Conservation (phyloP, 1,140 invertebrate genomes). For the Eriocheir sinensis region DNA sequence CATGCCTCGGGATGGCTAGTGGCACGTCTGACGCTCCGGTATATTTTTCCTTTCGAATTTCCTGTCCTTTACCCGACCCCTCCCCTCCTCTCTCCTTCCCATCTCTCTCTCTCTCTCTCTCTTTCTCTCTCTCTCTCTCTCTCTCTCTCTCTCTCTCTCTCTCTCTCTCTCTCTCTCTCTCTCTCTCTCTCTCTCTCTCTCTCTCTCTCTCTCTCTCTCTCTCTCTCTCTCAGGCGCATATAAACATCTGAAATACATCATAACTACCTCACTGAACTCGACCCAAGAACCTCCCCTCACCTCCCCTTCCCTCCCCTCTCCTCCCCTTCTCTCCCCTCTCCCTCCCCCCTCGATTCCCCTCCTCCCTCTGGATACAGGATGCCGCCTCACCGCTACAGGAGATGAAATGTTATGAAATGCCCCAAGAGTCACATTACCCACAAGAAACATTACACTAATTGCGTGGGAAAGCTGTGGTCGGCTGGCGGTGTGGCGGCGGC, state of each 20-base stretch:
- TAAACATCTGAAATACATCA: too few species aligned
- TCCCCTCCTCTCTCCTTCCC: slow-evolving; percentile 19
- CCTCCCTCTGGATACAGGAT: not conserved
- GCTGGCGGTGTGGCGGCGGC: not conserved
- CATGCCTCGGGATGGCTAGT: not conserved
- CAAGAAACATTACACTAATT: slow-evolving; percentile 26
- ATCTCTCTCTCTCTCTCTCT: slow-evolving; percentile 23
- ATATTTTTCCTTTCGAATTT: slow-evolving; percentile 25
- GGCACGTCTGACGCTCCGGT: not conserved
- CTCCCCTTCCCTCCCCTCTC: too few species aligned
- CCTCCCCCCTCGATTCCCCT: too few species aligned
- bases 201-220: slow-evolving; percentile 20
- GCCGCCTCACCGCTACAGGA: not conserved
- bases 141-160: not conserved
- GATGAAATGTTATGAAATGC: not conserved
- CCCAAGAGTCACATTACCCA: not conserved
- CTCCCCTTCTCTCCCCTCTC: not conserved
- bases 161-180: slow-evolving; percentile 22
- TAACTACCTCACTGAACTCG: too few species aligned
- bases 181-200: slow-evolving; percentile 22
- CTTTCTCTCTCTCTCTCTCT: slow-evolving; percentile 20
- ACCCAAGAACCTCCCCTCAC: too few species aligned
- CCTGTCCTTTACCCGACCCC: not conserved
- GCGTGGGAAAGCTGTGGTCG: not conserved
- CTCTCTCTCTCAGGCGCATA: not conserved